Evolutionary conservation across 1,140 invertebrate genomes (phyloP).

Genomic region (Drepana arcuata): DNA sequence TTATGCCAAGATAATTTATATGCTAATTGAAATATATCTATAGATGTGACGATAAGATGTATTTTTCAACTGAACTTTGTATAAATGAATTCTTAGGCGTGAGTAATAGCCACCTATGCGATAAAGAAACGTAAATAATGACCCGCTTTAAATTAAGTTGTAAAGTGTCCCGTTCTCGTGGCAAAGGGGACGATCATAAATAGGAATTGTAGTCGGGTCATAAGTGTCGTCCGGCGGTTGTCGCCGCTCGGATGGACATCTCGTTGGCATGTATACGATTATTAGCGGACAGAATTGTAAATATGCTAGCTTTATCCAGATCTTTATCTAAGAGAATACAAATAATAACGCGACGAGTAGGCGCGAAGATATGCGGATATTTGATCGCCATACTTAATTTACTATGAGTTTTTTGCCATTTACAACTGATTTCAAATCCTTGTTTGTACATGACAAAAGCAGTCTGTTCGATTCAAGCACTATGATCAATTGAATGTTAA

Average conservation of each 20-base stretch:
- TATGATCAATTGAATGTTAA: conserved; percentile 44
- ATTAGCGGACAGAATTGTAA: conserved; percentile 56
- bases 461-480: conserved; percentile 35
- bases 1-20: background rate
- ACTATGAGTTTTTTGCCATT: conserved; percentile 59
- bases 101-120: conserved; percentile 5
- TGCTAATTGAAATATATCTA: background rate
- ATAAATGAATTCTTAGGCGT: too few relatives aligned
- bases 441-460: conserved; percentile 55
- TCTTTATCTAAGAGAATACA: conserved; percentile 34
- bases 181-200: conserved; percentile 48
- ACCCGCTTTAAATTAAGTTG: conserved; percentile 52
- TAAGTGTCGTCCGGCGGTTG: conserved; percentile 33
- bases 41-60: too few relatives aligned
- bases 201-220: conserved; percentile 46
- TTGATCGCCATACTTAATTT: too few relatives aligned
- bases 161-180: conserved; percentile 44
- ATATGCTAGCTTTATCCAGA: conserved; percentile 51
- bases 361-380: conserved; percentile 12
- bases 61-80: too few relatives aligned
- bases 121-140: conserved; percentile 15
- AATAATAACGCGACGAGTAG: conserved; percentile 28
- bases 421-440: conserved; percentile 45
- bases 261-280: conserved; percentile 52
- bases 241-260: conserved; percentile 25